Conservation (phyloP, 64 coral and sea anemone genomes). For the Stichodactyla helianthus region DNA sequence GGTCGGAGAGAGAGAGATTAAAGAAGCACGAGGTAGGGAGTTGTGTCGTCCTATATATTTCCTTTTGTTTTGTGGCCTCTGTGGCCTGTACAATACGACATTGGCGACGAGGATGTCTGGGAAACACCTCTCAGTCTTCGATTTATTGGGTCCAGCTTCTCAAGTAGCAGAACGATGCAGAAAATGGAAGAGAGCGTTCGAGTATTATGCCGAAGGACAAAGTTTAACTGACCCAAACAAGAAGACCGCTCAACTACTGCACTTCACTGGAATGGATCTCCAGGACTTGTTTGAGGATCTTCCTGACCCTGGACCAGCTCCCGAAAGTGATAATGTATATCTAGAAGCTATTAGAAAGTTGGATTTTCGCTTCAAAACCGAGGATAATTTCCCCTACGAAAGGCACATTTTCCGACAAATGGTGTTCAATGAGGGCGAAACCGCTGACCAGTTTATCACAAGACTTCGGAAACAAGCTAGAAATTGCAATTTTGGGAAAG, state of each 20-base stretch:
- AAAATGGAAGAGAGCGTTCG: slow-evolving; percentile 34
- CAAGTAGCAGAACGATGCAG: slow-evolving; percentile 25
- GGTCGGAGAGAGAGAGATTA: no score
- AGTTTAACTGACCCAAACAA: background rate
- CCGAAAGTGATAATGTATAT: background rate
- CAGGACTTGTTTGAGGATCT: slow-evolving; percentile 50
- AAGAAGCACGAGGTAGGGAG: no score
- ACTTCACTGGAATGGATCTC: slow-evolving; percentile 40
- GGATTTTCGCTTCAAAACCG: no score
- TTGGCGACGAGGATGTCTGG: slow-evolving; percentile 24
- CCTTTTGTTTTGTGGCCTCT: no score
- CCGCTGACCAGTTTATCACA: slow-evolving; percentile 25
- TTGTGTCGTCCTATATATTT: no score
- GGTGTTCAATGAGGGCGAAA: slow-evolving; percentile 9
- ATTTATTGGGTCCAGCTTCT: slow-evolving; percentile 15
- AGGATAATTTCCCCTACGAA: no score
- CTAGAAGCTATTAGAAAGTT: no score
- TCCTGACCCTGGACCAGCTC: background rate
- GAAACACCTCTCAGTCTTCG: background rate
- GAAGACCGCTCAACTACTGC: slow-evolving; percentile 21
- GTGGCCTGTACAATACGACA: no score
- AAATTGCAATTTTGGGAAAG: slow-evolving; percentile 45
- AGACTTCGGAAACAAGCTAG: slow-evolving; percentile 22
- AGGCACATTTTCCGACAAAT: background rate
- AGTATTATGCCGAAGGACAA: slow-evolving; percentile 31